These are phyloP conservation scores for Diplosoma virens DNA, from an alignment of 23 tunicate species.

Conservation along the genomic window DNA sequence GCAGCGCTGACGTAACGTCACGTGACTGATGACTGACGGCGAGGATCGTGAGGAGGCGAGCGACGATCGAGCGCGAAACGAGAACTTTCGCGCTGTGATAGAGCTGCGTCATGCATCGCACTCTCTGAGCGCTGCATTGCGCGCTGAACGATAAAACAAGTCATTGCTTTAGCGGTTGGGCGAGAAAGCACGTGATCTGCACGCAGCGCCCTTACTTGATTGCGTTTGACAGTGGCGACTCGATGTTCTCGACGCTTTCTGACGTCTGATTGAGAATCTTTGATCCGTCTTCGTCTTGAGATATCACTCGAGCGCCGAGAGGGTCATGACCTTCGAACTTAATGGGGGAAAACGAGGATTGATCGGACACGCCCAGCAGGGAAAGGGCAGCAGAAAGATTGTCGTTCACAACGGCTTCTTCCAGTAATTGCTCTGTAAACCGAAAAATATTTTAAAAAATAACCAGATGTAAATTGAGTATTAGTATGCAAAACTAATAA, in stretches of 20 bases:
- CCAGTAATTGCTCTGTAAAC: slow-evolving; percentile 5
- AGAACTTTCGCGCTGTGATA: slow-evolving; percentile 26
- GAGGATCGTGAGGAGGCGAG: slow-evolving; percentile 56
- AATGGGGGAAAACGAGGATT: slow-evolving; percentile 15
- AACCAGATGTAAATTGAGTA: neutral
- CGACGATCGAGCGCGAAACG: slow-evolving; percentile 52
- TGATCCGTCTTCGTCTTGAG: slow-evolving; percentile 25
- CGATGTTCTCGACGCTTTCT: neutral
- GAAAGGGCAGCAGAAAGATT: neutral
- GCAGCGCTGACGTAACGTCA: slow-evolving; percentile 52
- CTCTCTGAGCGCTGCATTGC: slow-evolving; percentile 8
- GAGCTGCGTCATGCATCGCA: neutral
- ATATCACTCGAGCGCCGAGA: slow-evolving; percentile 20
- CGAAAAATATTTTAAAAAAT: neutral
- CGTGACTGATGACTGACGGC: slow-evolving; percentile 55
- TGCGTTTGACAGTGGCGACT: neutral
- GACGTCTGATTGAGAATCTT: neutral
- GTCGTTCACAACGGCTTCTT: slow-evolving; percentile 4
- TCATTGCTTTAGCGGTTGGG: too few species aligned
- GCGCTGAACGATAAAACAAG: slow-evolving; percentile 15
- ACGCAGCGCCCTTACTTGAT: neutral
- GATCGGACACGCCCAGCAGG: slow-evolving; percentile 6
- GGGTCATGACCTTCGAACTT: slow-evolving; percentile 35
- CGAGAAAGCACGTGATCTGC: too few species aligned
- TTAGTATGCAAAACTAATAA: too few species aligned